Percentiles rank a stretch among this genome's conserved stretches.
Evolutionary conservation across 2,797 vertebrate species (phyloP).

Genomic region (Pangasius macronema): DNA sequence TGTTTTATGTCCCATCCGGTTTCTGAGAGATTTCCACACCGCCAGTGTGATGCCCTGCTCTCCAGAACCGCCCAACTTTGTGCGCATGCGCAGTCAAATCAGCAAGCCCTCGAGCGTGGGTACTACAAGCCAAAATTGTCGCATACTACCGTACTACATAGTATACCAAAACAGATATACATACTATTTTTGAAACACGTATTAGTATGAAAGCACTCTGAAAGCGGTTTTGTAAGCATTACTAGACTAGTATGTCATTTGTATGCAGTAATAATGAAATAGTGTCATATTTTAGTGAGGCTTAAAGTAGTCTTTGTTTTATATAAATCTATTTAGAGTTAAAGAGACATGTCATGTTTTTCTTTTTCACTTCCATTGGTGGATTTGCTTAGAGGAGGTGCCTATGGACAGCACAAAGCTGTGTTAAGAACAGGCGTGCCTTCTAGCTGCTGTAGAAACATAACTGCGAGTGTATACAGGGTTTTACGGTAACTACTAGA

Average conservation of each 20-base stretch:
- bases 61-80: constrained; percentile 2
- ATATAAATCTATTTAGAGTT: too few species aligned
- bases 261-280: not conserved
- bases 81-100: constrained; percentile 16
- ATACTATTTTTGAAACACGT: not conserved
- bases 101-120: not conserved
- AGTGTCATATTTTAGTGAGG: not conserved
- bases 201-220: not conserved
- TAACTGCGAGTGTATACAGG: not conserved
- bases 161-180: not conserved
- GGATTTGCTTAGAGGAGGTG: not conserved
- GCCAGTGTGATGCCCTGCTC: not conserved
- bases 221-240: not conserved
- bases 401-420: not conserved
- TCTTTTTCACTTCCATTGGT: not conserved
- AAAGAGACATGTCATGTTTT: not conserved
- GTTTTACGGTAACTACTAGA: not conserved
- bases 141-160: not conserved
- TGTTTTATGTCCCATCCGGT: not conserved
- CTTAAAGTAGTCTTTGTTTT: not conserved
- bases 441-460: not conserved
- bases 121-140: not conserved
- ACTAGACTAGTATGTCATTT: not conserved
- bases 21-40: not conserved
- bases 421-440: not conserved